A percentile compares a stretch with the other conserved stretches of the same genome.
Conservation (phyloP, 2,113 vertebrate genomes). For the Bufo gargarizans region DNA sequence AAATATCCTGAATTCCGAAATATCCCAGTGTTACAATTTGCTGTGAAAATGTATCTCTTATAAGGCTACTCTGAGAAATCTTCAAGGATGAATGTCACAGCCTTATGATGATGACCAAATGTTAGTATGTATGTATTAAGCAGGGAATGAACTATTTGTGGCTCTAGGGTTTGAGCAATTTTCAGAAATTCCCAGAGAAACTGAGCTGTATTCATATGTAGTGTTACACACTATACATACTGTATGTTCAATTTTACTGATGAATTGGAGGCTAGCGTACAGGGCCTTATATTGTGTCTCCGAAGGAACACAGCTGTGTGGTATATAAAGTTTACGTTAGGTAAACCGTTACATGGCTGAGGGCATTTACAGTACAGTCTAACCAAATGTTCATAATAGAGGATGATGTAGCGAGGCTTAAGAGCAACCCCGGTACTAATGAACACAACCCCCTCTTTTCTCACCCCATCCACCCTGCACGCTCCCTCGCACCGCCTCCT, state of each 20-base stretch:
- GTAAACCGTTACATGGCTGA: constrained; percentile 21
- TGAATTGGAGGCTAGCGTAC: background rate
- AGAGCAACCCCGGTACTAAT: constrained; percentile 65
- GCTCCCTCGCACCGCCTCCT: constrained; percentile 46
- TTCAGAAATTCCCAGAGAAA: background rate
- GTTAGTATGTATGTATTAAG: background rate
- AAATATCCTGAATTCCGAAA: too few relatives aligned
- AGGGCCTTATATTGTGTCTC: background rate
- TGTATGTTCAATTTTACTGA: too few relatives aligned
- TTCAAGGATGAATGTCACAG: background rate
- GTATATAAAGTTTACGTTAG: background rate
- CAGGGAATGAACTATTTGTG: background rate
- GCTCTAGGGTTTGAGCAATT: background rate
- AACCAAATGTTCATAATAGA: constrained; percentile 31
- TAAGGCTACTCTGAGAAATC: background rate
- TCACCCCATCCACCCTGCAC: constrained; percentile 36
- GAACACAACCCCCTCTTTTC: constrained; percentile 73
- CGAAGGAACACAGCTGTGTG: background rate
- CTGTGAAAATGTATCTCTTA: too few relatives aligned
- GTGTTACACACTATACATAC: too few relatives aligned
- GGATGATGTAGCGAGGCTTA: constrained; percentile 34
- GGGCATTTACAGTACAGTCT: background rate
- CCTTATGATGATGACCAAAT: background rate
- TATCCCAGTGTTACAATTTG: too few relatives aligned
- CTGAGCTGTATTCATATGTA: too few relatives aligned